Evolutionary conservation across 2,113 vertebrate species (phyloP).

Genomic region (Quiscalus mexicanus): DNA sequence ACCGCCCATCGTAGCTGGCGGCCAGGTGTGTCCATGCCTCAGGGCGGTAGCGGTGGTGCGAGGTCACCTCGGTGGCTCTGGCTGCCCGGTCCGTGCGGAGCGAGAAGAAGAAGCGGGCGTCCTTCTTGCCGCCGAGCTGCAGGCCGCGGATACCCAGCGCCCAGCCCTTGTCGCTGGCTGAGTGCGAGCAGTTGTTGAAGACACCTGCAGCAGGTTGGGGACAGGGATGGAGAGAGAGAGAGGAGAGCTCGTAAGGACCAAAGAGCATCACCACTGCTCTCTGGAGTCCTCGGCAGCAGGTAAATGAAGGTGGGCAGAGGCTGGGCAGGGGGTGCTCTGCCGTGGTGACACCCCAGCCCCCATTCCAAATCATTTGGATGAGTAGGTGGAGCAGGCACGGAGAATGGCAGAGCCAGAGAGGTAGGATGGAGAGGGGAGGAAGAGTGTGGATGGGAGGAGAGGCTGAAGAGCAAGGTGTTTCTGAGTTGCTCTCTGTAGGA

Average conservation of each 20-base stretch:
- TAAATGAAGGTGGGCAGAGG: background rate
- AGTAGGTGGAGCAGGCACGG: background rate
- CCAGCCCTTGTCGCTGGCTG: slow-evolving; percentile 90
- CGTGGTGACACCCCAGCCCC: background rate
- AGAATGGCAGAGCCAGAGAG: background rate
- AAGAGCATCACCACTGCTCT: background rate
- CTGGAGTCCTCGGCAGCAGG: fast-evolving
- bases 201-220: slow-evolving; percentile 76
- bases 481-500: background rate
- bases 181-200: slow-evolving; percentile 95
- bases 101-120: slow-evolving; percentile 91
- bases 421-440: background rate
- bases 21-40: slow-evolving; percentile 88
- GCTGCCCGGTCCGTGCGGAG: slow-evolving; percentile 89
- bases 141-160: slow-evolving; percentile 86
- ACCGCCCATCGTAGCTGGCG: slow-evolving; percentile 83
- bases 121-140: slow-evolving; percentile 77
- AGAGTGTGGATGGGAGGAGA: background rate
- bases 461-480: background rate
- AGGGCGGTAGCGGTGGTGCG: slow-evolving; percentile 80
- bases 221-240: background rate
- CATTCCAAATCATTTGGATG: background rate
- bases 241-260: background rate
- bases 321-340: background rate
- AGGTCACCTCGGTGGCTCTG: slow-evolving; percentile 78